phyloP scores from a whole-genome alignment of 1,140 invertebrate species.

The Amyelois transitella region DNA sequence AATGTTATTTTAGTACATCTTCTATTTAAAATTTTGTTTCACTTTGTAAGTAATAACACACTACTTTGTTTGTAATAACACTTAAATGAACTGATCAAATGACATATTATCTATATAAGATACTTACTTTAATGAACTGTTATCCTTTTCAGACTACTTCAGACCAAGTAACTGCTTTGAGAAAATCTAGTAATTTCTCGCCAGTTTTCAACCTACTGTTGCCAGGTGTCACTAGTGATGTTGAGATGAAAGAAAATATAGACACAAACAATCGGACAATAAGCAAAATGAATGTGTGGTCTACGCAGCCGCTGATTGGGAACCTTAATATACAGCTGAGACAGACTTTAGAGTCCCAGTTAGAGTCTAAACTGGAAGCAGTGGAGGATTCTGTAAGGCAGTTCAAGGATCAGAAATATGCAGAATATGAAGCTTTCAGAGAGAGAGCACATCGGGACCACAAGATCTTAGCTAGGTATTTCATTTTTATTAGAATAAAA shows the following conservation, averaged over 20 bases:
- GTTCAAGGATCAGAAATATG: conserved; percentile 69
- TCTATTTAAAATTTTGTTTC: too few relatives aligned
- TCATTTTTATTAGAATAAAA: not conserved
- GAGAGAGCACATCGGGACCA: conserved; percentile 69
- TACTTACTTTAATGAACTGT: too few relatives aligned
- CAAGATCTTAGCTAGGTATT: conserved; percentile 65
- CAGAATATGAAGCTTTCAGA: conserved; percentile 67
- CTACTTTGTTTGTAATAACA: too few relatives aligned
- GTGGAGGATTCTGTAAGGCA: conserved; percentile 67
- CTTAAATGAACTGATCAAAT: too few relatives aligned
- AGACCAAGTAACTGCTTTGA: conserved; percentile 52
- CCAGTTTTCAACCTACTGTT: conserved; percentile 65
- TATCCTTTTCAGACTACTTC: conserved; percentile 51
- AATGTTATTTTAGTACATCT: too few relatives aligned
- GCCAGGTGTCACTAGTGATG: conserved; percentile 52
- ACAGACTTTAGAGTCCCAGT: conserved; percentile 51
- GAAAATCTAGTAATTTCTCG: conserved; percentile 60
- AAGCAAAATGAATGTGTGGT: conserved; percentile 36
- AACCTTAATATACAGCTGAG: conserved; percentile 59
- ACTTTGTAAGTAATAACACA: too few relatives aligned
- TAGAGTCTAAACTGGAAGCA: conserved; percentile 57
- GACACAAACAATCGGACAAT: conserved; percentile 55
- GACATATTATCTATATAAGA: too few relatives aligned
- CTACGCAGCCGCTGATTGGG: conserved; percentile 44
- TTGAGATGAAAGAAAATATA: conserved; percentile 67